Base-by-base conservation (phyloP, 1,140 invertebrate species). In the Camponotus vicinus region DNA sequence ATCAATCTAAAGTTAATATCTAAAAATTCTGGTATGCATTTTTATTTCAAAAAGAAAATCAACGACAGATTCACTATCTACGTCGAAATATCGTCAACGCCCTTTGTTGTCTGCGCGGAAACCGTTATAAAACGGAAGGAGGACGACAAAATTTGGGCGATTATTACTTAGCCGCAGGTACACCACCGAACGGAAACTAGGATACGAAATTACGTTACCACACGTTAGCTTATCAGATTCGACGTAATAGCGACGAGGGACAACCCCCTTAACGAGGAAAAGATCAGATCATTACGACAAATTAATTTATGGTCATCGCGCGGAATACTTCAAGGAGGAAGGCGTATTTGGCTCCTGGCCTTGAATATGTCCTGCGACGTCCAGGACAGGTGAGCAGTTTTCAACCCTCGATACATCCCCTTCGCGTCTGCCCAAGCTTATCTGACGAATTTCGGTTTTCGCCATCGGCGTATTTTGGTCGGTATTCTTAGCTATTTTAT, bases 271-370 rank as follows among this genome's bases (percentile, higher is more conserved):
- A 89, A 90, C 88, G 70, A 89, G 78, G 32, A 66, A 73, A 73
- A 85, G 88, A 90, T 90, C 83, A 52, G 88, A 89, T 89, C 80
- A 63, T 79, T 79, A 27, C 75, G 76, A 45, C 79, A 86, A 88
- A 90, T 90, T 90, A 90, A 90, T 90, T 88, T 85, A 89, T 78
- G 77, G 61, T 21, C 76, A 32, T 15, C n/a, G 57, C 37, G 61
- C 40, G 49, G 40, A 70, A 64, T 80, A 59, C 42, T 85, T 15
- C 37, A 61, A 67, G 57, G 21, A 76, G 52, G 55, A 76, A 55
- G 59, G 70, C 45, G 37, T 66, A 76, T 42, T 45, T 76, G 73
- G 45, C 42, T 52, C 57, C 66, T 21, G 52, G 34, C 32, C 57
- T 32, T 34, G 32, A 64, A n/a, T 40, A 57, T 76, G 77, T 77